These are phyloP conservation scores for Coenonympha arcania DNA, from an alignment of 2,888 invertebrate species.

Conservation along the genomic window DNA sequence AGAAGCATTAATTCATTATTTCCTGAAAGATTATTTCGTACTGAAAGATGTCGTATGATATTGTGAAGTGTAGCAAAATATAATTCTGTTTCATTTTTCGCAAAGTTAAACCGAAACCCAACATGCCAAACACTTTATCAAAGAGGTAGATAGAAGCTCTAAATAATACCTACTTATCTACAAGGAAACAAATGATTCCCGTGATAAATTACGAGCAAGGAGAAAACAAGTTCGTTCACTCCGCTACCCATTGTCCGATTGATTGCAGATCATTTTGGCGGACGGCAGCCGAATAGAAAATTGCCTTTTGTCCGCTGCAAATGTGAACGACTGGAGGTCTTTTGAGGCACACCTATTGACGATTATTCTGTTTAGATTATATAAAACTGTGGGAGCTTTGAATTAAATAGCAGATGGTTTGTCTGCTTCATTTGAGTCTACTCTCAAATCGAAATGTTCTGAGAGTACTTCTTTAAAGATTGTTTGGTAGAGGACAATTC, in stretches of 20 bases:
- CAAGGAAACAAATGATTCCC: conserved; percentile 50
- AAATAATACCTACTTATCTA: conserved; percentile 37
- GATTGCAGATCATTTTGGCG: conserved; percentile 63
- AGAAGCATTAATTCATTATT: too few species aligned
- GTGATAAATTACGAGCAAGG: conserved; percentile 55
- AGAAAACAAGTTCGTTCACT: conserved; percentile 51
- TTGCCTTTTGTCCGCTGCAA: conserved; percentile 38
- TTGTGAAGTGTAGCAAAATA: too few species aligned
- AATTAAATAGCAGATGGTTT: too few species aligned
- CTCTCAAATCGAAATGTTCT: too few species aligned
- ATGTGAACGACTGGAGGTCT: background rate
- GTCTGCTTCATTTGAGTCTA: too few species aligned
- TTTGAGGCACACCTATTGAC: background rate
- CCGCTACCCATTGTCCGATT: conserved; percentile 62
- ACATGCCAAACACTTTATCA: background rate
- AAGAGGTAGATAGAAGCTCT: conserved; percentile 11
- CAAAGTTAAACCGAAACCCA: background rate
- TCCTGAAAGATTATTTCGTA: too few species aligned
- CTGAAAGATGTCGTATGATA: too few species aligned
- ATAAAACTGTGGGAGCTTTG: background rate
- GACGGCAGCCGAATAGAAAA: conserved; percentile 47
- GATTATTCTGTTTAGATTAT: background rate
- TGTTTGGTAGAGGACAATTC: too few species aligned
- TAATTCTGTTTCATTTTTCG: background rate
- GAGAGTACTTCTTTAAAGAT: too few species aligned